Conservation (phyloP, 2,113 vertebrate species). For the mouse (Mus musculus) region GRCm39 chr12:77672501-77673000, state of each 20-base stretch:
- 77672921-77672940: conserved; percentile 13
- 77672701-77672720: not conserved
- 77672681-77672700: not conserved
- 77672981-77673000: conserved; percentile 24
- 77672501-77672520: not conserved
- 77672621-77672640: not conserved
- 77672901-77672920: not conserved
- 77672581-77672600: conserved; percentile 31
- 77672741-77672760: not conserved
- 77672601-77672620: conserved; percentile 39
- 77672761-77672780: not conserved
- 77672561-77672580: conserved; percentile 40
- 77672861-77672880: not conserved
- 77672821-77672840: not conserved
- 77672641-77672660: conserved; percentile 16
- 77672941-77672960: not conserved
- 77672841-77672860: no score
- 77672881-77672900: not conserved
- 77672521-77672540: not conserved
- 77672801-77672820: not conserved
- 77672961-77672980: no score
- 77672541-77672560: not conserved
- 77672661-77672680: not conserved
- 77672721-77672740: not conserved
- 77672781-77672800: not conserved